A percentile compares a stretch with the other conserved stretches of the same genome.
These are phyloP conservation scores for Siphlonurus alternatus DNA, from an alignment of 2,888 invertebrate genomes.

Conservation along the genomic window DNA sequence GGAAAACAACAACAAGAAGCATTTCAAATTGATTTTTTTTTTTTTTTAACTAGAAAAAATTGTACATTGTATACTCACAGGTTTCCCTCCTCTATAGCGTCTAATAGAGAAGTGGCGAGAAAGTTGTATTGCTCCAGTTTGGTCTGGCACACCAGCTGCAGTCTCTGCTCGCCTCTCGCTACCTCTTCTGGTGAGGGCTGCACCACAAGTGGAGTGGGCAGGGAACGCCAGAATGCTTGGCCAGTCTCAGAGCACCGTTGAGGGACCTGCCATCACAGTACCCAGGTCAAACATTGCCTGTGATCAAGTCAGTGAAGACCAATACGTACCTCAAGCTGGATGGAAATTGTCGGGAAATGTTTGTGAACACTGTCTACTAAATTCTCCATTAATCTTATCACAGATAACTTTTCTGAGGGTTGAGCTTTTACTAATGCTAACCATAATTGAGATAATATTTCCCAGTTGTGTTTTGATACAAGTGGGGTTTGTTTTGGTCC, in stretches of 20 bases:
- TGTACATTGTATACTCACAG: conserved; percentile 23
- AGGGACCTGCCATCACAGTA: conserved; percentile 34
- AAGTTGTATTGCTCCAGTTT: conserved; percentile 35
- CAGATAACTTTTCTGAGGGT: conserved; percentile 72
- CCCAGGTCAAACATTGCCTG: background rate
- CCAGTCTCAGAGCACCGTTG: conserved; percentile 34
- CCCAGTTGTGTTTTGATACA: conserved; percentile 59
- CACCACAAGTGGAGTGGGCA: conserved; percentile 25
- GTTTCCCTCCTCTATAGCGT: conserved; percentile 36
- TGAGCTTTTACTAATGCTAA: conserved; percentile 58
- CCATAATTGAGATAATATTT: conserved; percentile 52
- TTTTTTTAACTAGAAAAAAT: background rate
- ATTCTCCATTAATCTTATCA: conserved; percentile 34
- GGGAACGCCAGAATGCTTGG: conserved; percentile 26
- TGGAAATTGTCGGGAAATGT: conserved; percentile 43
- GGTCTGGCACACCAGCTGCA: conserved; percentile 27
- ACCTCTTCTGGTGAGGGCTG: conserved; percentile 25
- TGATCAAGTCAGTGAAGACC: background rate
- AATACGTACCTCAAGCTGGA: conserved; percentile 24
- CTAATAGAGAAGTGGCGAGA: conserved; percentile 31
- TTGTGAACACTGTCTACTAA: conserved; percentile 30
- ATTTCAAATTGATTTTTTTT: background rate
- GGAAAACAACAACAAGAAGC: background rate
- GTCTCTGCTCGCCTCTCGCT: conserved; percentile 23
- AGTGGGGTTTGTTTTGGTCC: conserved; percentile 47